Conservation (phyloP, 2,113 vertebrate species). For the Esox niger region DNA sequence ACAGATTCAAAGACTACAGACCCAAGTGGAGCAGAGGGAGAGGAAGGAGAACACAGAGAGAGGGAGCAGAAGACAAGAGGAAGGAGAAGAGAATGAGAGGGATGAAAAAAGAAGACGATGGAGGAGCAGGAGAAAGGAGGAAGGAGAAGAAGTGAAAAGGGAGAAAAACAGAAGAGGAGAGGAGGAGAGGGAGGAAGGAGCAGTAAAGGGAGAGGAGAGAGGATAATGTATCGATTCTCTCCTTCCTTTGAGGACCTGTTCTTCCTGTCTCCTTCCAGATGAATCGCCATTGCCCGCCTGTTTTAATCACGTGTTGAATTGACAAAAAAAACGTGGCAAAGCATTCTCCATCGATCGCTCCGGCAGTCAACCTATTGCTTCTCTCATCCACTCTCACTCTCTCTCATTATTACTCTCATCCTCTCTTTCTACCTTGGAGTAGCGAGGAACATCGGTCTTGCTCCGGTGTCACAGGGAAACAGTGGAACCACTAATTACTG, state of each 20-base stretch:
- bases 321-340: slow-evolving; percentile 60
- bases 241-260: slow-evolving; percentile 59
- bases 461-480: slow-evolving; percentile 40
- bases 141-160: too few species aligned
- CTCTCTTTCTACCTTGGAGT: background rate
- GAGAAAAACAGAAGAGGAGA: too few species aligned
- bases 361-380: slow-evolving; percentile 54
- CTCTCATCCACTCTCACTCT: slow-evolving; percentile 4
- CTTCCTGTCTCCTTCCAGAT: slow-evolving; percentile 63
- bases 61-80: too few species aligned
- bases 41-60: too few species aligned
- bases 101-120: too few species aligned
- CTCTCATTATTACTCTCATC: slow-evolving; percentile 1
- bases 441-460: background rate
- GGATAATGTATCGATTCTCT: slow-evolving; percentile 65
- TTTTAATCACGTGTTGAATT: slow-evolving; percentile 73
- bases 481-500: slow-evolving; percentile 60
- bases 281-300: slow-evolving; percentile 67
- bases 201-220: slow-evolving; percentile 8
- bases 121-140: too few species aligned
- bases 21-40: too few species aligned
- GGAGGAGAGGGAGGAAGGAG: background rate
- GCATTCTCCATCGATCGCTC: slow-evolving; percentile 64
- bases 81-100: too few species aligned
- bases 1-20: too few species aligned